Evolutionary conservation across 2,797 vertebrate species (phyloP).

Genomic region (Hephaestus fuliginosus): DNA sequence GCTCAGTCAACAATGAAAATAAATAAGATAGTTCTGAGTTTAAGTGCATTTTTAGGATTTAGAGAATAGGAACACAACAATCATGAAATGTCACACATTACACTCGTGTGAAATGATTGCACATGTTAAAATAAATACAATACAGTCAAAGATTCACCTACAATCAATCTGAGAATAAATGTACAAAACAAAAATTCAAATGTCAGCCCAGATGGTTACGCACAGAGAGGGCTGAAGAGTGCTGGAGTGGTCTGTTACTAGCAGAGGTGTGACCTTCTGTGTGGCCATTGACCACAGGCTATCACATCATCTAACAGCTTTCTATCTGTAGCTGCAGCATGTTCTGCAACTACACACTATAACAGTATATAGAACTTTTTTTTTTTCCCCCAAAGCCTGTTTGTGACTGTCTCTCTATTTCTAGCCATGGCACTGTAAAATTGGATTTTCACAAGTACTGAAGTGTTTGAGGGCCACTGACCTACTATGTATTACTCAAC

Average conservation of each 20-base stretch:
- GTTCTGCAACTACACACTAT: slow-evolving; percentile 43
- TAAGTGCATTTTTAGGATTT: not conserved
- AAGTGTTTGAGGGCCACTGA: slow-evolving; percentile 43
- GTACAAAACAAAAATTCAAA: slow-evolving; percentile 13
- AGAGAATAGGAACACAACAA: not conserved
- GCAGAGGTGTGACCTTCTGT: slow-evolving; percentile 67
- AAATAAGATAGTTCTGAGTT: not conserved
- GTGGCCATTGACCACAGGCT: slow-evolving; percentile 44
- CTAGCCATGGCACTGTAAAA: slow-evolving; percentile 29
- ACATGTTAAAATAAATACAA: not conserved
- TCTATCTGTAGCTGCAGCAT: slow-evolving; percentile 49
- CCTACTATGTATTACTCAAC: slow-evolving; percentile 41
- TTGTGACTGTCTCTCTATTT: slow-evolving; percentile 42
- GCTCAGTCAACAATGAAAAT: not conserved
- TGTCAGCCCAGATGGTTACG: slow-evolving; percentile 35
- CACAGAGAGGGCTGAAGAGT: slow-evolving; percentile 11
- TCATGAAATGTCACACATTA: slow-evolving; percentile 10
- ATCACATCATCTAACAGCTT: slow-evolving; percentile 61
- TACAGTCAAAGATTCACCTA: not conserved
- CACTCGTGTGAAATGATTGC: not conserved
- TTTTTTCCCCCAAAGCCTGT: slow-evolving; percentile 31
- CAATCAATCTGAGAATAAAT: slow-evolving; percentile 2
- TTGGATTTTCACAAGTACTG: slow-evolving; percentile 42
- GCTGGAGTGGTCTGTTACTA: slow-evolving; percentile 43
- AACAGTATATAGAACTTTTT: slow-evolving; percentile 32